These are phyloP conservation scores for Bedellia somnulentella DNA, from an alignment of 2,888 invertebrate species.

Conservation along the genomic window DNA sequence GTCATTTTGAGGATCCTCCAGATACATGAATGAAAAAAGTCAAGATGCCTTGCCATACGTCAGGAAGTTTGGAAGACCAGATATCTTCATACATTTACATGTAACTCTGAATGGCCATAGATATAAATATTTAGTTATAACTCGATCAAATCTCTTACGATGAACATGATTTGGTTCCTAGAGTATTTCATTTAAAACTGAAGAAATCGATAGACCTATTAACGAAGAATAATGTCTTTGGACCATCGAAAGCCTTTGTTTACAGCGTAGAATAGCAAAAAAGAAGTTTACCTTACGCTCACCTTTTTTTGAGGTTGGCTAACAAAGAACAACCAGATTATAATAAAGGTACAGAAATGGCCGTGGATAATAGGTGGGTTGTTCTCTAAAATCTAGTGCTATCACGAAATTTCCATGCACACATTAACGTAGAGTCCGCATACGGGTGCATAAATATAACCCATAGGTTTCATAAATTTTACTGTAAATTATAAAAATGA, in stretches of 20 bases:
- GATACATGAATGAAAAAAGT: constrained; percentile 6
- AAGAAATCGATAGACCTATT: constrained; percentile 3
- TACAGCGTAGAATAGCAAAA: constrained; percentile 14
- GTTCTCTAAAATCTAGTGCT: constrained; percentile 14
- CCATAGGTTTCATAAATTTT: too few species aligned
- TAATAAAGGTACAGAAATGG: constrained; percentile 9
- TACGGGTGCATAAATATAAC: too few species aligned
- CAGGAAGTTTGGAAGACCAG: constrained; percentile 6
- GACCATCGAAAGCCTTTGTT: constrained; percentile 5
- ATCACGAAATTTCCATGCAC: constrained; percentile 10
- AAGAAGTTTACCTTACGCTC: constrained; percentile 11
- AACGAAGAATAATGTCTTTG: constrained; percentile 4
- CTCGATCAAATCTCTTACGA: constrained; percentile 4
- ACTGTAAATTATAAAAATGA: too few species aligned
- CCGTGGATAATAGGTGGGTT: constrained; percentile 15
- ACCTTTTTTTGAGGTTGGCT: constrained; percentile 11
- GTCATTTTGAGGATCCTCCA: constrained; percentile 6
- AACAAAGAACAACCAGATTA: constrained; percentile 9
- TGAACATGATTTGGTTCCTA: constrained; percentile 1
- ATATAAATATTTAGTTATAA: constrained; percentile 2
- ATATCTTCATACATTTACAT: constrained; percentile 4
- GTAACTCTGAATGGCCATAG: constrained; percentile 1
- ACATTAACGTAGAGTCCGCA: constrained; percentile 11
- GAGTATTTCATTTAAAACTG: constrained; percentile 2
- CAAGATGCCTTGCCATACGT: constrained; percentile 7